Evolutionary conservation across 2,888 invertebrate genomes (phyloP).

Genomic region (Drosophila rubida): DNA sequence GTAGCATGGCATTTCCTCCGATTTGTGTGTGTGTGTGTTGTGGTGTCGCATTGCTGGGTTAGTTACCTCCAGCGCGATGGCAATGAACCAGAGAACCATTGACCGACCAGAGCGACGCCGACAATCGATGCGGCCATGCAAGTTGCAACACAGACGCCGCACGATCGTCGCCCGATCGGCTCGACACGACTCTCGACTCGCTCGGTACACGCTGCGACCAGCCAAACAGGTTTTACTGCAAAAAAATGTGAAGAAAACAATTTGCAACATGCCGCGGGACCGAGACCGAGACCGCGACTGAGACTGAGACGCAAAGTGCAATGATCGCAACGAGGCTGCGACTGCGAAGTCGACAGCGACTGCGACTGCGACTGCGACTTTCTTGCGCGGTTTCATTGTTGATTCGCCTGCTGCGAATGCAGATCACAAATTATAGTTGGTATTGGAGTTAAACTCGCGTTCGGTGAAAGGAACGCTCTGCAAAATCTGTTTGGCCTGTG

Average conservation of each 20-base stretch:
- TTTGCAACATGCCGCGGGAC: conserved; percentile 59
- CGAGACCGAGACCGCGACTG: conserved; percentile 12
- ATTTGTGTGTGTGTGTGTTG: conserved; percentile 34
- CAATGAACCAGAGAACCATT: conserved; percentile 85
- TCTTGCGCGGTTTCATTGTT: neutral
- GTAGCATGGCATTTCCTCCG: conserved; percentile 63
- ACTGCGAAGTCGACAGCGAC: too few species aligned
- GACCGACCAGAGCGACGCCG: conserved; percentile 76
- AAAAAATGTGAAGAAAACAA: conserved; percentile 36
- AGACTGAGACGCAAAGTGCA: conserved; percentile 66
- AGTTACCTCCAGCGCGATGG: conserved; percentile 85
- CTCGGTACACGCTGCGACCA: conserved; percentile 10
- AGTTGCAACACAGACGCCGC: conserved; percentile 55
- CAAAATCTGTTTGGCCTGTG: neutral
- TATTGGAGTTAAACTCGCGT: neutral
- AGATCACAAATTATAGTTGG: conserved; percentile 7
- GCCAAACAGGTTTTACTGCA: conserved; percentile 63
- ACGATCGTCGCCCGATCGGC: conserved; percentile 23
- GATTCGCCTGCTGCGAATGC: neutral
- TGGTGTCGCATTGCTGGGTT: conserved; percentile 67
- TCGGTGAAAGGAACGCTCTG: neutral
- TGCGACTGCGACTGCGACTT: conserved; percentile 18
- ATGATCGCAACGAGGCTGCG: conserved; percentile 70
- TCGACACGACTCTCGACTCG: neutral
- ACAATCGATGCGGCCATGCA: conserved; percentile 52